phyloP scores from a whole-genome alignment of 2,113 vertebrate species.

The Chlorodrepanis virens region DNA sequence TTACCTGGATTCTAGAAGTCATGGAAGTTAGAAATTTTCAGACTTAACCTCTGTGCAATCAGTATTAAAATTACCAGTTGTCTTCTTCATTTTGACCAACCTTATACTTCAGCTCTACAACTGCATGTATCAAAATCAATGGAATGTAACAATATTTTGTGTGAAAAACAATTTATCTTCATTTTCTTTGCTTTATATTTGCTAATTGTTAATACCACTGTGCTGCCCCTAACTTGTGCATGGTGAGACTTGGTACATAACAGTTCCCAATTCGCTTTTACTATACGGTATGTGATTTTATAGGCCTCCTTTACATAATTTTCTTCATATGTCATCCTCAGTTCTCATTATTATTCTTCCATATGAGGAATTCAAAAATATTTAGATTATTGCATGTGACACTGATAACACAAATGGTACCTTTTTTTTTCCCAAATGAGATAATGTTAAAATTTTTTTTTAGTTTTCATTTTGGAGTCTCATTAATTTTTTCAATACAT shows the following conservation, averaged over 20 bases:
- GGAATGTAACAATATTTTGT: neutral
- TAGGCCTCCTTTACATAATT: neutral
- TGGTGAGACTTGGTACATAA: neutral
- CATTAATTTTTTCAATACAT: neutral
- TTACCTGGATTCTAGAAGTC: neutral
- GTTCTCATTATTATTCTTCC: neutral
- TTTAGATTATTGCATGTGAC: neutral
- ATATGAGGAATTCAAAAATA: neutral
- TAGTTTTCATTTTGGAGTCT: neutral
- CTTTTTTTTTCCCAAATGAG: neutral
- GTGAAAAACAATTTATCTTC: neutral
- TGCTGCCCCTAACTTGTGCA: neutral
- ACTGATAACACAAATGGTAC: neutral
- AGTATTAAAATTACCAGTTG: neutral
- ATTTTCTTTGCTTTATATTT: neutral
- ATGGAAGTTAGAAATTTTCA: neutral
- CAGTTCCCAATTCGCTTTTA: neutral
- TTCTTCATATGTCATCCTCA: neutral
- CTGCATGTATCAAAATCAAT: neutral
- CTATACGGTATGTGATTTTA: rapidly evolving
- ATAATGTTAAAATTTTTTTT: neutral
- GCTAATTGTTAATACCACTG: neutral
- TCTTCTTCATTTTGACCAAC: neutral
- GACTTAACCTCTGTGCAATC: neutral
- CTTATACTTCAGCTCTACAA: neutral